Percentiles rank a stretch among this genome's conserved stretches.
Evolutionary conservation across 2,888 invertebrate genomes (phyloP).

Genomic region (Biston stratarius): DNA sequence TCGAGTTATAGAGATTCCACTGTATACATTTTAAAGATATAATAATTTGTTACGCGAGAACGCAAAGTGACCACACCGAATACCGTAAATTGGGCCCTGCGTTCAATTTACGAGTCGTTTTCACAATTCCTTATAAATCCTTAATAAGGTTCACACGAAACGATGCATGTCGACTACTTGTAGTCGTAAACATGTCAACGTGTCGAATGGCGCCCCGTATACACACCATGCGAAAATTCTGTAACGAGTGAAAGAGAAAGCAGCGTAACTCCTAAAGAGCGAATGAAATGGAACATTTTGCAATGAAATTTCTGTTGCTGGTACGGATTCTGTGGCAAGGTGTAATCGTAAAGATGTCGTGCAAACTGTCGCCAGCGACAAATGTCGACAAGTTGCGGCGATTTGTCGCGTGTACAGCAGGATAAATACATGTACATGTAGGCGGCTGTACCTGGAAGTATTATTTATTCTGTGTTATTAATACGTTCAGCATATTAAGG

Average conservation of each 20-base stretch:
- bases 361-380: constrained; percentile 21
- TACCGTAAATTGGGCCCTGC: constrained; percentile 2
- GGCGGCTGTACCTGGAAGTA: neutral
- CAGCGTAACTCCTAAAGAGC: neutral
- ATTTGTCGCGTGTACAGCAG: constrained; percentile 4
- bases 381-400: constrained; percentile 23
- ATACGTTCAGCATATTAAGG: no score
- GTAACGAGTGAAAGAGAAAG: constrained; percentile 4
- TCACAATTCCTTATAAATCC: constrained; percentile 2
- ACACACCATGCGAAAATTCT: constrained; percentile 1
- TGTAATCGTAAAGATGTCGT: constrained; percentile 21
- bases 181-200: constrained; percentile 14
- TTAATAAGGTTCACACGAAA: constrained; percentile 11
- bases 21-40: no score
- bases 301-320: constrained; percentile 1
- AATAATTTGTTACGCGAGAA: neutral
- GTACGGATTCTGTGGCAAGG: neutral
- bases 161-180: constrained; percentile 10
- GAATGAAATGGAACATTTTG: constrained; percentile 5
- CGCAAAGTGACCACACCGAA: neutral
- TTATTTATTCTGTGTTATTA: neutral
- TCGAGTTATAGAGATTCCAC: no score
- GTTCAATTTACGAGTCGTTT: constrained; percentile 4
- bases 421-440: constrained; percentile 6
- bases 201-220: constrained; percentile 1